These are phyloP conservation scores for Onychostruthus taczanowskii DNA, from an alignment of 2,113 vertebrate genomes.

Conservation along the genomic window DNA sequence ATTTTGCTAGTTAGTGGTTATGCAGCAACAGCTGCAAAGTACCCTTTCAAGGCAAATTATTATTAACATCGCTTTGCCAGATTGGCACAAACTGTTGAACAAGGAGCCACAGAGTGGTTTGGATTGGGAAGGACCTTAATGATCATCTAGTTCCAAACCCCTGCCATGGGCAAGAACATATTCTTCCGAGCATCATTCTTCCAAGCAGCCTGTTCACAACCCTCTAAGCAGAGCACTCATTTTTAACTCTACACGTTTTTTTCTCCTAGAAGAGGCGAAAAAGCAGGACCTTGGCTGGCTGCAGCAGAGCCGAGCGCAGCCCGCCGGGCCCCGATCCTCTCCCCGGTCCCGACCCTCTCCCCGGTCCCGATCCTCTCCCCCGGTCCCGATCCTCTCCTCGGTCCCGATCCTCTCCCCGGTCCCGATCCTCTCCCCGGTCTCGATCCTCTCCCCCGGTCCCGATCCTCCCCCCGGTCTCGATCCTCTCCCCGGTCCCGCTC, in stretches of 20 bases:
- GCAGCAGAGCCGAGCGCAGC: background rate
- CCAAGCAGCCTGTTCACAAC: background rate
- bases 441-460: too few relatives aligned
- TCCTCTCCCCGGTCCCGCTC: too few relatives aligned
- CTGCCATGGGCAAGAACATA: background rate
- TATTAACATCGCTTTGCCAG: background rate
- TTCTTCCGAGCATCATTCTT: background rate
- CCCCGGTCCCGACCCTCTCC: too few relatives aligned
- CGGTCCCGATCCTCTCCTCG: too few relatives aligned
- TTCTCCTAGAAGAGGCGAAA: accelerated
- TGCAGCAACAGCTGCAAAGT: conserved; percentile 32
- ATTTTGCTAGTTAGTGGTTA: background rate
- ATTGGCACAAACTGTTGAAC: background rate
- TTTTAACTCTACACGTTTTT: accelerated
- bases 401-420: too few relatives aligned
- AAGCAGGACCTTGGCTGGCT: background rate
- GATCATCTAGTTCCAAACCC: background rate
- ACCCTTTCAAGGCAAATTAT: background rate
- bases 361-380: too few relatives aligned
- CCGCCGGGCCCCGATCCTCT: background rate
- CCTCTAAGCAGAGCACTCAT: background rate
- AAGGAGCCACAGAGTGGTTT: background rate
- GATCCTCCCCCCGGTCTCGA: too few relatives aligned
- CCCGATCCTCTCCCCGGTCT: too few relatives aligned
- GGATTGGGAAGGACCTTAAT: background rate